A percentile compares a stretch with the other conserved stretches of the same genome.
These are phyloP conservation scores for Ochropleura leucogaster DNA, from an alignment of 2,888 invertebrate species.

Conservation along the genomic window DNA sequence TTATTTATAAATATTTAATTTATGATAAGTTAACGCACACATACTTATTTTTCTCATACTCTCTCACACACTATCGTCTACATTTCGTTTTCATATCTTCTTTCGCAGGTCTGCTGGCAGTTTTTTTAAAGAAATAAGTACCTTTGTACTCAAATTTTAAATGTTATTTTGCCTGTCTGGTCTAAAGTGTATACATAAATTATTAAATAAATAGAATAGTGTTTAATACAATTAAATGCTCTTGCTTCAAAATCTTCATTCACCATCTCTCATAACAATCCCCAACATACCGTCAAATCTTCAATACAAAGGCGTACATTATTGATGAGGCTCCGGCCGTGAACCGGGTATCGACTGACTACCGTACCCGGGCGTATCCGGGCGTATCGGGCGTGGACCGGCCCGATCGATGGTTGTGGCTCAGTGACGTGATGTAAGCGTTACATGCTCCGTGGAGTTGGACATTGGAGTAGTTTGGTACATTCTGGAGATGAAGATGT, in stretches of 20 bases:
- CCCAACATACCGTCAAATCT: slow-evolving; percentile 51
- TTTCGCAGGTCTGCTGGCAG: no score
- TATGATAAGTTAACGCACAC: no score
- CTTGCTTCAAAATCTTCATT: neutral
- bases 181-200: no score
- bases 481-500: slow-evolving; percentile 11
- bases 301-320: slow-evolving; percentile 52
- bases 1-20: no score
- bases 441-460: slow-evolving; percentile 54
- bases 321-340: slow-evolving; percentile 62
- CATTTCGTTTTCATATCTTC: no score
- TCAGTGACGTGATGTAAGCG: slow-evolving; percentile 63
- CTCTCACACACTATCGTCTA: no score
- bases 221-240: neutral
- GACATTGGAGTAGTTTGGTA: slow-evolving; percentile 18
- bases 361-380: slow-evolving; percentile 64
- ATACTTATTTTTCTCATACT: no score
- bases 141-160: no score
- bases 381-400: slow-evolving; percentile 67
- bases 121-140: no score
- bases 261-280: slow-evolving; percentile 3
- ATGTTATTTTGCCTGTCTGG: no score
- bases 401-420: slow-evolving; percentile 71
- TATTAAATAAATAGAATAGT: no score
- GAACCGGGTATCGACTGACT: slow-evolving; percentile 65